Evolutionary conservation across 1,140 invertebrate genomes (phyloP).

Genomic region (Dreissena polymorpha): DNA sequence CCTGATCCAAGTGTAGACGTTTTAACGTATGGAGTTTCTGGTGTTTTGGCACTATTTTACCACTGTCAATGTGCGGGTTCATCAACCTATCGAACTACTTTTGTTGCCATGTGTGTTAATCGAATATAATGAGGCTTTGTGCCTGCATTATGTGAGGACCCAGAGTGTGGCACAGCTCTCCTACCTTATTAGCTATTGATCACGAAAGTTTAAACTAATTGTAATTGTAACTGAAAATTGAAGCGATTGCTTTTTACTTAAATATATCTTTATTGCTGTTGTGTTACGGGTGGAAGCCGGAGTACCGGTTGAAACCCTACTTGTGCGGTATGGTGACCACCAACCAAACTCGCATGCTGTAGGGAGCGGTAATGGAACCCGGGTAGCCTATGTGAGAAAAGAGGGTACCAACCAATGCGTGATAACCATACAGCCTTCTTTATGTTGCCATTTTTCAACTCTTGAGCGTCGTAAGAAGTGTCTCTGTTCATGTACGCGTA

Average conservation of each 20-base stretch:
- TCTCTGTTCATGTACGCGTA: too few species aligned
- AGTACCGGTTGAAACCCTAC: not conserved
- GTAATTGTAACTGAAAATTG: not conserved
- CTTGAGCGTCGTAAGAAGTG: too few species aligned
- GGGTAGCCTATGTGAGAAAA: not conserved
- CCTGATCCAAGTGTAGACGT: too few species aligned
- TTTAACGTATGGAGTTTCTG: too few species aligned
- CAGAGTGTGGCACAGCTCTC: not conserved
- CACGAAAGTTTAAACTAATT: not conserved
- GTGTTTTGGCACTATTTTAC: too few species aligned
- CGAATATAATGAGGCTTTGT: not conserved
- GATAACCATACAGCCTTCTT: too few species aligned
- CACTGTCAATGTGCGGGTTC: too few species aligned
- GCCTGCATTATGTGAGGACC: not conserved
- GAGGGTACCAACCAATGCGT: not conserved
- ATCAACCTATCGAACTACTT: too few species aligned
- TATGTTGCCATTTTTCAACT: too few species aligned
- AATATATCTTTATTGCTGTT: not conserved
- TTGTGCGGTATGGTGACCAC: not conserved
- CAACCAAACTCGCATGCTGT: not conserved
- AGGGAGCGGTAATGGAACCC: not conserved
- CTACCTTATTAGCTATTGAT: not conserved
- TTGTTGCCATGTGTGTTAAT: too few species aligned
- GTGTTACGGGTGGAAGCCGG: not conserved
- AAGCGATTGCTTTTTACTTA: not conserved